Evolutionary conservation across 1,140 invertebrate genomes (phyloP), one percentile per base, ranked within the genome.

Genomic region (Hycleus phaleratus): DNA sequence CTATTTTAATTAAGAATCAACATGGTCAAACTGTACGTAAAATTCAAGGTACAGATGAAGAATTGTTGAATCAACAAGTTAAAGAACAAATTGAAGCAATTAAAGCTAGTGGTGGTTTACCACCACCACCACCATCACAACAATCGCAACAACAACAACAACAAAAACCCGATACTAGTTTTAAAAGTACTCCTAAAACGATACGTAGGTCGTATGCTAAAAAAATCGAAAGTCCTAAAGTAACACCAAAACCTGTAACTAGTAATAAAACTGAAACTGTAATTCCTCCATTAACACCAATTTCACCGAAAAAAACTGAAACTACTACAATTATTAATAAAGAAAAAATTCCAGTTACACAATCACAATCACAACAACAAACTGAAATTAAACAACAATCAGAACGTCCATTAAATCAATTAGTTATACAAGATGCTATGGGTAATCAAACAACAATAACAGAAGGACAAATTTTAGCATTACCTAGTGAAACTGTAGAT

Each of bases 401-500:
- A 1, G 38, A 66, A n/a, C 67, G 72, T 3, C 71, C 74, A 12
- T 53, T 70, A 7, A 64, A 70, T 51, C 71, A 74, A 58, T 52
- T 73, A 12, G 65, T 73, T 4, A 71, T 74, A 10, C 71, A 73
- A 51, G 71, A 73, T 55, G 68, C 66, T 6, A 49, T 70, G 32
- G 71, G 72, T 38, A 72, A 72, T 60, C 64, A 71, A 59, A 72
- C 70, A 9, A 73, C 68, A n/a, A 59, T 80, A 5, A 71, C 77
- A 0, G 81, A 81, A 59, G 77, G 79, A 26, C 81, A 87, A 71
- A 74, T 88, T 66, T 74, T 86, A 72, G 84, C 85, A 52, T 71
- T 88, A 53, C 82, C 84, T 38, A 79, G 81, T 59, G 84, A 85
- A 67, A 81, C 80, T 62, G 79, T 80, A 42, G 84, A 84, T 45